phyloP scores from a whole-genome alignment of 1,140 invertebrate genomes.

The Drosophila seguyi region DNA sequence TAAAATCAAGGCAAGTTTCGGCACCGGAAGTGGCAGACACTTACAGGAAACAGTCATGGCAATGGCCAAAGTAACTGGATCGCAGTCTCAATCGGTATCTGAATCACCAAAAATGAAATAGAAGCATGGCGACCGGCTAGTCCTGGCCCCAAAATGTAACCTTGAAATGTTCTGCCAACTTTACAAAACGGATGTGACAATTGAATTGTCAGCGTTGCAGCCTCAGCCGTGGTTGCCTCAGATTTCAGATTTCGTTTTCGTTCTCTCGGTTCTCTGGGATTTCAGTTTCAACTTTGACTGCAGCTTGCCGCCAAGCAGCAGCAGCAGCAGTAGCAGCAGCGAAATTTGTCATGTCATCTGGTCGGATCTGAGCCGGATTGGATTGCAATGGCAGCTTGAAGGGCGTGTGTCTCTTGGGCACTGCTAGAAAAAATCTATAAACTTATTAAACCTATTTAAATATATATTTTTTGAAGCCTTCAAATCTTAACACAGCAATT shows the following conservation, averaged over 20 bases:
- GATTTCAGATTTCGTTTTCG: conserved; percentile 16
- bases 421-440: conserved; percentile 4
- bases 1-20: conserved; percentile 33
- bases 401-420: conserved; percentile 11
- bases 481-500: not conserved
- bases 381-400: conserved; percentile 27
- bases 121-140: not conserved
- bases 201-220: conserved; percentile 48
- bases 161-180: conserved; percentile 60
- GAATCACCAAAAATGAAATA: conserved; percentile 35
- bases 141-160: conserved; percentile 32
- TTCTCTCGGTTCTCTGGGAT: conserved; percentile 8
- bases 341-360: conserved; percentile 57
- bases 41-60: conserved; percentile 41
- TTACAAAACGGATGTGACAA: conserved; percentile 61
- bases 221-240: not conserved
- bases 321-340: conserved; percentile 21
- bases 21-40: conserved; percentile 44
- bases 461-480: not conserved
- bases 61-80: conserved; percentile 31
- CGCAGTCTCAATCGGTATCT: conserved; percentile 1
- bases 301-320: conserved; percentile 11
- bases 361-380: conserved; percentile 31
- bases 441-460: not conserved
- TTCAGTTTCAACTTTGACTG: conserved; percentile 46